Percentiles rank a stretch among this genome's conserved stretches.
These are phyloP conservation scores for Toxotes jaculatrix DNA, from an alignment of 2,113 vertebrate genomes.

Conservation along the genomic window DNA sequence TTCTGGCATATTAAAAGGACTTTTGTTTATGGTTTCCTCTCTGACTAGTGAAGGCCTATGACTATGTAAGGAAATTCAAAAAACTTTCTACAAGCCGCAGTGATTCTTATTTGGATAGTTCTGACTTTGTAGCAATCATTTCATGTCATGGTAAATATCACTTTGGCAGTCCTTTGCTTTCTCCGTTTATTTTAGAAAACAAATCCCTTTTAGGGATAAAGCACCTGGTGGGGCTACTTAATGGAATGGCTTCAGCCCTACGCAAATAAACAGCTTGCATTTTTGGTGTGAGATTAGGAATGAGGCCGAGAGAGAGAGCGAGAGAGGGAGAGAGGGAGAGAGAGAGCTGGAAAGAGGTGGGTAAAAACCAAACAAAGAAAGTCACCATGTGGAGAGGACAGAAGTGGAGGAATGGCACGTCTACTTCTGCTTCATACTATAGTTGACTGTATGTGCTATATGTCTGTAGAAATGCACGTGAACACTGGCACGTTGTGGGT, in stretches of 20 bases:
- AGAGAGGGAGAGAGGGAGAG: slow-evolving; percentile 1
- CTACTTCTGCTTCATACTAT: slow-evolving; percentile 1
- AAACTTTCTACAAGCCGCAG: slow-evolving; percentile 50
- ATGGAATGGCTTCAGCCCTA: slow-evolving; percentile 95
- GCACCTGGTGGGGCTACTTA: slow-evolving; percentile 91
- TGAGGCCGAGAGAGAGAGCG: slow-evolving; percentile 40
- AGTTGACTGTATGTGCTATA: slow-evolving; percentile 7
- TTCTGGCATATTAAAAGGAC: not conserved
- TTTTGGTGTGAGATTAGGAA: slow-evolving; percentile 88
- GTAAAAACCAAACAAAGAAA: slow-evolving; percentile 65
- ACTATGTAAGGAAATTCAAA: slow-evolving; percentile 40
- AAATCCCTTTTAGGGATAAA: slow-evolving; percentile 86
- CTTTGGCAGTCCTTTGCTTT: slow-evolving; percentile 71
- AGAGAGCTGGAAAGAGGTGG: slow-evolving; percentile 22
- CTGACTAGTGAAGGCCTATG: slow-evolving; percentile 19
- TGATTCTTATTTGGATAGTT: slow-evolving; percentile 71
- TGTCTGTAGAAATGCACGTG: not conserved
- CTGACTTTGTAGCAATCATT: slow-evolving; percentile 66
- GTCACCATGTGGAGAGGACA: slow-evolving; percentile 59
- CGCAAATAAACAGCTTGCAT: slow-evolving; percentile 96
- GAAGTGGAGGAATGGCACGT: slow-evolving; percentile 31
- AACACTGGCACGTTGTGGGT: not conserved
- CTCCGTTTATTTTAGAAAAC: slow-evolving; percentile 81
- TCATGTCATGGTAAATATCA: slow-evolving; percentile 75
- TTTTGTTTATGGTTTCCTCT: slow-evolving; percentile 25